These are phyloP conservation scores for Mizuhopecten yessoensis DNA, from an alignment of 1,140 invertebrate species.

Conservation along the genomic window DNA sequence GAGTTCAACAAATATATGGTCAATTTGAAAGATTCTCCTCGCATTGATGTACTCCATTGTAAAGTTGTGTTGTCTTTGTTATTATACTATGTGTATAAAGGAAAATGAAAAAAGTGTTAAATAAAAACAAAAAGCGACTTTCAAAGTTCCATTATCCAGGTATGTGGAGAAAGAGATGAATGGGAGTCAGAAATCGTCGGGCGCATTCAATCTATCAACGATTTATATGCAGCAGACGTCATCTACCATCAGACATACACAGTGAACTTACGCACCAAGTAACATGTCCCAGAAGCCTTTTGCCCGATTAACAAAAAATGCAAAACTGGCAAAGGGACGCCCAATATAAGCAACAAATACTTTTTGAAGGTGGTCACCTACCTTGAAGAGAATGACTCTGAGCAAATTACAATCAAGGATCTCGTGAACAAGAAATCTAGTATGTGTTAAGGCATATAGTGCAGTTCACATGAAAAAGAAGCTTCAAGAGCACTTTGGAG, in stretches of 20 bases:
- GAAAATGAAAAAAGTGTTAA: too few relatives aligned
- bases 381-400: background rate
- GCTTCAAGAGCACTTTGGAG: background rate
- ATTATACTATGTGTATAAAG: too few relatives aligned
- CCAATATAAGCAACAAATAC: background rate
- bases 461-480: background rate
- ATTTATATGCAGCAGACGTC: conserved; percentile 57
- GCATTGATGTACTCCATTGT: too few relatives aligned
- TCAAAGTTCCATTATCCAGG: conserved; percentile 43
- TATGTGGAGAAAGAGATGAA: conserved; percentile 51
- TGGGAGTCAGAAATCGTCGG: conserved; percentile 53
- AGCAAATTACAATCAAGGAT: background rate
- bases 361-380: background rate
- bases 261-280: conserved; percentile 55
- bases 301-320: background rate
- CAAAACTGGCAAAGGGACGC: background rate
- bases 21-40: too few relatives aligned
- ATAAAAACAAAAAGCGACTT: conserved; percentile 54
- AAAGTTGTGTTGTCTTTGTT: too few relatives aligned
- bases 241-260: conserved; percentile 57
- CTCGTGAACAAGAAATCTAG: background rate
- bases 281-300: conserved; percentile 45
- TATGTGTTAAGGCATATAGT: background rate
- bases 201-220: conserved; percentile 40
- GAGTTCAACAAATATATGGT: too few relatives aligned